Evolutionary conservation across 2,113 vertebrate species (phyloP).

Genomic region (Phalacrocorax carbo): DNA sequence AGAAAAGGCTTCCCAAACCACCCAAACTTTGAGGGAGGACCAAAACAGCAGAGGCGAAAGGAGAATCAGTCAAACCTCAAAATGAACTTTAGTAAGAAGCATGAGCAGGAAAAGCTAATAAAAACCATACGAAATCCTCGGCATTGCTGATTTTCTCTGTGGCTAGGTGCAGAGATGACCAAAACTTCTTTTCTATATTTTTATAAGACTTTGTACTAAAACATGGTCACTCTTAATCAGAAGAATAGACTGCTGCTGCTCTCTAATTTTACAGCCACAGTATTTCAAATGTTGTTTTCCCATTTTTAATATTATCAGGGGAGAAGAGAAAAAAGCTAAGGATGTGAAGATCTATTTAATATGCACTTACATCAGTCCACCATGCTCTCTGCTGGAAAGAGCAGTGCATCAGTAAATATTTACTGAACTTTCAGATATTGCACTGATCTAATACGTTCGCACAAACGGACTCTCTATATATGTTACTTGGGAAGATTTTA

Average conservation of each 20-base stretch:
- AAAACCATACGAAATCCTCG: not conserved
- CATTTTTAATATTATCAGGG: not conserved
- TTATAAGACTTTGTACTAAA: not conserved
- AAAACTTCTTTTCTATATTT: not conserved
- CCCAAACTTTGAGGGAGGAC: not conserved
- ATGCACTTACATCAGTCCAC: not conserved
- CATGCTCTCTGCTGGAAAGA: not conserved
- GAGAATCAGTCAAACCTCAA: slow-evolving; percentile 2
- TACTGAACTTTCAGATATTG: not conserved
- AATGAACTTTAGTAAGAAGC: not conserved
- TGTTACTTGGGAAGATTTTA: not conserved
- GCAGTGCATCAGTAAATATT: not conserved
- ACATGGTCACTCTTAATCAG: not conserved
- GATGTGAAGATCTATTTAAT: not conserved
- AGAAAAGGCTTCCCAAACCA: not conserved
- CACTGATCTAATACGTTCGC: not conserved
- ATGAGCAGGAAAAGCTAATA: not conserved
- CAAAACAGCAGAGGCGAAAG: not conserved
- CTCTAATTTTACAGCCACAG: not conserved
- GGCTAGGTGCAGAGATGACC: not conserved
- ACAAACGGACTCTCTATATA: not conserved
- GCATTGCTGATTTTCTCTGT: not conserved
- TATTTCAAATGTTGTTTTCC: not conserved
- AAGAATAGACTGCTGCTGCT: not conserved
- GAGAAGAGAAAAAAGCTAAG: not conserved